phyloP scores from a whole-genome alignment of 2,113 vertebrate species.

The Channa argus region DNA sequence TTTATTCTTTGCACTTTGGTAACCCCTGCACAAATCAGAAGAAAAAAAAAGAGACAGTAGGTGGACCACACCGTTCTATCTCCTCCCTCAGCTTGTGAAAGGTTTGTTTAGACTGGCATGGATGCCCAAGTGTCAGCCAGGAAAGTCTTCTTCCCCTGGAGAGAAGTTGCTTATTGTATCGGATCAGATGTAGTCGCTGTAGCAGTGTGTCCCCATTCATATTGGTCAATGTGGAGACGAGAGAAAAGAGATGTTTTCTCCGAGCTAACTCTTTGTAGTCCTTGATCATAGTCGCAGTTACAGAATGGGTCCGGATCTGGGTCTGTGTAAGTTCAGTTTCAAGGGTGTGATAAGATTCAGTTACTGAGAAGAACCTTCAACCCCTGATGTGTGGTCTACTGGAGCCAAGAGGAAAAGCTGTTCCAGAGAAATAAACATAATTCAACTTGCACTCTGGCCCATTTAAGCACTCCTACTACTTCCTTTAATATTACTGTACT shows the following conservation, averaged over 20 bases:
- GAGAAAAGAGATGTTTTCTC: conserved; percentile 17
- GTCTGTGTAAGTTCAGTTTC: background rate
- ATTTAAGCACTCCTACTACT: conserved; percentile 1
- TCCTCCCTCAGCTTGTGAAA: conserved; percentile 24
- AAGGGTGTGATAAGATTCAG: background rate
- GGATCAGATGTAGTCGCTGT: conserved; percentile 56
- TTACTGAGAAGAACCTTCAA: conserved; percentile 17
- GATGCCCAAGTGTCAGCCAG: conserved; percentile 16
- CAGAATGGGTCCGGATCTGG: background rate
- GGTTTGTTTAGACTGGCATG: conserved; percentile 45
- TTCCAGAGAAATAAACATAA: background rate
- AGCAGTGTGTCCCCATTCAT: conserved; percentile 28
- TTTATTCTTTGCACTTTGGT: background rate
- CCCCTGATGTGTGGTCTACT: conserved; percentile 19
- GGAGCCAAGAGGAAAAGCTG: background rate
- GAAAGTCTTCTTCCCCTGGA: conserved; percentile 18
- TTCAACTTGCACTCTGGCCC: background rate
- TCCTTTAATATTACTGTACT: background rate
- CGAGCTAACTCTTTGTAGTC: conserved; percentile 18
- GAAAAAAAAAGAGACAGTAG: background rate
- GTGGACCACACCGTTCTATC: conserved; percentile 25
- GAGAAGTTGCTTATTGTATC: conserved; percentile 54
- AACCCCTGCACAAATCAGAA: background rate
- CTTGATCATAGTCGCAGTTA: conserved; percentile 1
- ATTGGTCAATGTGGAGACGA: conserved; percentile 23